phyloP scores from a whole-genome alignment of 2,113 vertebrate species.

The Cryptotis parvus region DNA sequence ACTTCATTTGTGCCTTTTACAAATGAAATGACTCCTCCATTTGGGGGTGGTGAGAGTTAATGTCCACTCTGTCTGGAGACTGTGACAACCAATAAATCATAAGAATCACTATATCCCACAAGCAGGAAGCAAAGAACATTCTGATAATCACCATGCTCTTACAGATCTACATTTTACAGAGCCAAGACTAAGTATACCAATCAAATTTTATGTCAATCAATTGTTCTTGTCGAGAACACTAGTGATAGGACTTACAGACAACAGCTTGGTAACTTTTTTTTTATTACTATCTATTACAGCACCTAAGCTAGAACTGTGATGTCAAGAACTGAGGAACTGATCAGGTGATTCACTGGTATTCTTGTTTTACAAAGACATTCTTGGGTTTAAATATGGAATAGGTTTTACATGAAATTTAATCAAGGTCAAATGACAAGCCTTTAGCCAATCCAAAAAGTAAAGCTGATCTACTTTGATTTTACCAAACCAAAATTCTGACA shows the following conservation, averaged over 20 bases:
- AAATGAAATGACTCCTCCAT: not conserved
- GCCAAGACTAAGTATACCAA: not conserved
- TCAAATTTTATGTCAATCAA: slow-evolving; percentile 36
- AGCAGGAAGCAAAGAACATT: not conserved
- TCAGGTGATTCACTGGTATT: not conserved
- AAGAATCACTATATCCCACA: slow-evolving; percentile 15
- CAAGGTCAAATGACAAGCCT: slow-evolving; percentile 55
- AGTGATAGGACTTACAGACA: slow-evolving; percentile 17
- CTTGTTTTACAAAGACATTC: slow-evolving; percentile 32
- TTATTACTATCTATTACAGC: slow-evolving; percentile 35
- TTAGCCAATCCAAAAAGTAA: not conserved
- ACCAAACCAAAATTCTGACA: slow-evolving; percentile 12
- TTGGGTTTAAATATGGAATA: slow-evolving; percentile 57
- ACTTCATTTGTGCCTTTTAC: not conserved
- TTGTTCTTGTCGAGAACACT: not conserved
- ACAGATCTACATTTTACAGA: not conserved
- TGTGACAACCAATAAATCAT: not conserved
- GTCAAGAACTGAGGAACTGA: not conserved
- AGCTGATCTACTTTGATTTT: slow-evolving; percentile 43
- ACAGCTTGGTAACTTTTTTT: not conserved
- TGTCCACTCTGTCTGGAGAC: not conserved
- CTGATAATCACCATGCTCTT: not conserved
- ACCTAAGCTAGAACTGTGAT: not conserved
- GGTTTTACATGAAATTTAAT: slow-evolving; percentile 48
- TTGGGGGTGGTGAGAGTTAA: not conserved